Base-by-base conservation (phyloP, 2,113 vertebrate species). In the Campylorhamphus procurvoides region DNA sequence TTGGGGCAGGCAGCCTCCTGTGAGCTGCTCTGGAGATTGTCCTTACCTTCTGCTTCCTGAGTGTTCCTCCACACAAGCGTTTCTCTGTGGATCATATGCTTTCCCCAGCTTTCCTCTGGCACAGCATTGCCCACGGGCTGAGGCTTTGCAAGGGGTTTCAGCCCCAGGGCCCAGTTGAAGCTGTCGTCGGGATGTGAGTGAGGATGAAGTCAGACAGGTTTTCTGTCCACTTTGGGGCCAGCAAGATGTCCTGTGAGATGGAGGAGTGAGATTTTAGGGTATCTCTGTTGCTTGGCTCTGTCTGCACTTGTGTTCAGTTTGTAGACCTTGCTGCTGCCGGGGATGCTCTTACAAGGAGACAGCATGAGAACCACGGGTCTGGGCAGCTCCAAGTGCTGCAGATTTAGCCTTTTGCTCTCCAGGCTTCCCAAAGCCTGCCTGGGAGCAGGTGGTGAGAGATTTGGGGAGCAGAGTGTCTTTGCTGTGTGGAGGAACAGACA, bases 141-240 rank as follows among this genome's bases (percentile, higher is more conserved):
- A 58, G 49, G 59, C 33, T 84, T 68, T 68, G 35, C 24, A 23
- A 12, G 14, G 14, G 7, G 11, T 16, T 77, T 60, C 29, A 14
- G 50, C 42, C 31, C 18, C 16, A 10, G 10, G 18, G 39, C 31
- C 24, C 33, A 15, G 62, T 37, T 28, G 46, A 66, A 53, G 28
- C 52, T 67, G 27, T 40, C 19, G 14, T 33, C 84, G 50, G 19
- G 29, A 46, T 0, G 1, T 16, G 50, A 68, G 64, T 42, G 25
- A 19, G 39, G 27, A 27, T 27, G 19, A 39, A 80, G 47, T 37
- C 49, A 40, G 40, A 14, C 12, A 24, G 49, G 11, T 90, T 80
- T 33, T 33, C 18, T 18, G 6, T 39, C 33, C 12, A 2, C 14
- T 9, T n/a, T 1, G 0, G 37, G 0, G 37, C 12, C 27, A 67